Base-by-base conservation (phyloP, 2,113 vertebrate species). In the Labrus mixtus region DNA sequence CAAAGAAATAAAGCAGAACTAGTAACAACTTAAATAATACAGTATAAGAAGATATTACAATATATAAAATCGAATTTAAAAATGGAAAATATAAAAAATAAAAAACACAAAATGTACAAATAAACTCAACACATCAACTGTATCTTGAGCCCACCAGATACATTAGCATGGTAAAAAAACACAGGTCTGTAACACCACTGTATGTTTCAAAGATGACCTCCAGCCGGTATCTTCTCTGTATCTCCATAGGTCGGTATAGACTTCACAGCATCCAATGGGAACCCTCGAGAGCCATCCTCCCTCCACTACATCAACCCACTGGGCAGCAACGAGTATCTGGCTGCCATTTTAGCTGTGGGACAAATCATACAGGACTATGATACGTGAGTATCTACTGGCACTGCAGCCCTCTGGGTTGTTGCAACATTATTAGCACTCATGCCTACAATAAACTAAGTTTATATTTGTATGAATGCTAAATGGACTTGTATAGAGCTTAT, bases 321-420 rank as follows among this genome's bases (percentile, higher is more conserved):
- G 94, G 98, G 97, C 69, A 98, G 96, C 84, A 99, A 99, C 0
- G 98, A 99, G 81, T 99, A 99, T 79, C 87, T 99, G 29, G 95
- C 97, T 0, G 98, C 98, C 33, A 97, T 99, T 83, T 97, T 97
- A 95, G 97, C 97, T 1, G 98, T 99, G 0, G 98, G 98, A 16
- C 97, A 99, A 91, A 99, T 99, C 91, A 99, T 99, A 85, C 98
- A 99, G 91, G 98, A 99, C 93, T 99, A 99, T 0, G 98, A 99
- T 91, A 96, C 96, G 98, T 99, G 91, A 94, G 96, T 91, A 48
- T 62, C 39, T 41, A 2, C 10, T 41, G 9, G 2, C 39, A 41
- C 29, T 37, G 17, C 64, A 62, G 45, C 22, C 20, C 1, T 68
- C 4, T 15, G 37, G 55, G 8, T 39, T n/a, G n/a, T 50, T 29